phyloP scores from a whole-genome alignment of 2,797 vertebrate genomes.

The Lagorchestes hirsutus region DNA sequence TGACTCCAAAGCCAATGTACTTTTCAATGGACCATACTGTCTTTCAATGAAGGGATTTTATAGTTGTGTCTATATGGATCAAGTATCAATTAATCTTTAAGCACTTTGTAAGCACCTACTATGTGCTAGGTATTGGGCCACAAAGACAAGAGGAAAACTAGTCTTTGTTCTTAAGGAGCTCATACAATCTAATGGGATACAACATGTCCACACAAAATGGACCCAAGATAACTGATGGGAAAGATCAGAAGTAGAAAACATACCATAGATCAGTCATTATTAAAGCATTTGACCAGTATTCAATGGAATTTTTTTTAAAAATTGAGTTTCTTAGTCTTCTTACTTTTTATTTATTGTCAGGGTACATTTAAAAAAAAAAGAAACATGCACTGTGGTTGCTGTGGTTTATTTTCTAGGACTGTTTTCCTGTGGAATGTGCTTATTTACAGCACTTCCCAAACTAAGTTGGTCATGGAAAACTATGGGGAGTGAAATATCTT shows the following conservation, averaged over 20 bases:
- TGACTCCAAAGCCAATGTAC: background rate
- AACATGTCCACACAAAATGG: background rate
- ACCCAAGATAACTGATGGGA: background rate
- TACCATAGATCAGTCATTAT: constrained; percentile 2
- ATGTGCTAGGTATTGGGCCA: background rate
- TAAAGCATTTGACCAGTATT: constrained; percentile 3
- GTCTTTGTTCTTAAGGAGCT: background rate
- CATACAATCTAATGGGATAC: background rate
- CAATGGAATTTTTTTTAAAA: constrained; percentile 37
- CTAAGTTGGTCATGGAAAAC: constrained; percentile 19
- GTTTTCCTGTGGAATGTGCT: background rate
- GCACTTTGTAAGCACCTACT: background rate
- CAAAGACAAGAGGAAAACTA: background rate
- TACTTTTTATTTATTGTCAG: background rate
- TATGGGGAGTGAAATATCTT: background rate
- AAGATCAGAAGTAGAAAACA: background rate
- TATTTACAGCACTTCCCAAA: constrained; percentile 51
- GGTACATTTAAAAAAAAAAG: background rate
- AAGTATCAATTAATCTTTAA: background rate
- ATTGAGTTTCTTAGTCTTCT: background rate
- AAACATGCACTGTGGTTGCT: background rate
- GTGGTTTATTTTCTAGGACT: background rate
- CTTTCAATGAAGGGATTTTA: background rate
- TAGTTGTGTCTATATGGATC: background rate
- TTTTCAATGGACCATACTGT: background rate